These are phyloP conservation scores for Lates calcarifer DNA, from an alignment of 2,113 vertebrate species.

Conservation along the genomic window DNA sequence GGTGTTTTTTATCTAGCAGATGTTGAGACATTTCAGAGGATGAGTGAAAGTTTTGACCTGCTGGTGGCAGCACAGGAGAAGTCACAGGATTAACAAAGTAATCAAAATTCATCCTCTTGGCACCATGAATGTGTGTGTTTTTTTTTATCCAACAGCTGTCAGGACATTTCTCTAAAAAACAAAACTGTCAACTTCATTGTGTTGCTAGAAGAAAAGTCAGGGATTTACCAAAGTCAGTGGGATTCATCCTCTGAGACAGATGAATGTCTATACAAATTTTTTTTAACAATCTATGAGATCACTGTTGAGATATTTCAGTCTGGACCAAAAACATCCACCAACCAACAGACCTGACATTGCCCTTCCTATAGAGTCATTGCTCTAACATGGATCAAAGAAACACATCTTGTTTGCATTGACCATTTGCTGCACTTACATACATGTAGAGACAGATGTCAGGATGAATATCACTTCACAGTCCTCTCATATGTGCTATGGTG, in stretches of 20 bases:
- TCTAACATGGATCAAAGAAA: conserved; percentile 3
- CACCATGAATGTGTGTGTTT: not conserved
- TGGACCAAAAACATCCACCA: not conserved
- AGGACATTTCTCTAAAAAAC: not conserved
- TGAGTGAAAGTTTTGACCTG: not conserved
- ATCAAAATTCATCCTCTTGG: too few relatives aligned
- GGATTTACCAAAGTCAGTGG: not conserved
- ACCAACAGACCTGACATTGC: not conserved
- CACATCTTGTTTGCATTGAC: conserved; percentile 11
- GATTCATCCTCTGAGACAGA: not conserved
- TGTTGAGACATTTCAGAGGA: not conserved
- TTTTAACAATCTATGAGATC: not conserved
- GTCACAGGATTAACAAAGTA: not conserved
- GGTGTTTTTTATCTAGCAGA: not conserved
- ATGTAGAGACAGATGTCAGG: not conserved
- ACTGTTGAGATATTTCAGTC: conserved; percentile 3
- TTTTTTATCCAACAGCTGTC: conserved; percentile 3
- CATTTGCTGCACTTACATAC: conserved; percentile 29
- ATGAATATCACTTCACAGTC: conserved; percentile 39
- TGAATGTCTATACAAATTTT: not conserved
- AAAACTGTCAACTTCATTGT: not conserved
- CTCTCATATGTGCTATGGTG: conserved; percentile 27
- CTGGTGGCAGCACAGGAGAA: not conserved
- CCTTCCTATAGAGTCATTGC: not conserved
- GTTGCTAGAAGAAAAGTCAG: not conserved